Conservation (phyloP, 2,113 vertebrate species). For the Panthera leo region DNA sequence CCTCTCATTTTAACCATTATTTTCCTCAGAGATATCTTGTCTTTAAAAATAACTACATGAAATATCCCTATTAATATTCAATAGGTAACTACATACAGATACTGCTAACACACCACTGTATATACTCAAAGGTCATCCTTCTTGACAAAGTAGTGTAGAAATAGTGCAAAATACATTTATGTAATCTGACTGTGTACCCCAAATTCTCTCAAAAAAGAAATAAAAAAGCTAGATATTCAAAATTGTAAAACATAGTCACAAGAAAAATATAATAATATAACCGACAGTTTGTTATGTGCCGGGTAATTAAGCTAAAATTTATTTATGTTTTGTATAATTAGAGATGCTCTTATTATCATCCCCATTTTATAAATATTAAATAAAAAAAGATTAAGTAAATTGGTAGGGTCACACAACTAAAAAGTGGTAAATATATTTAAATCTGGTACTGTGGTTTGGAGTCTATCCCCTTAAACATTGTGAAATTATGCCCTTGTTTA, state of each 20-base stretch:
- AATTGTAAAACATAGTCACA: not conserved
- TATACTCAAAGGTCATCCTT: not conserved
- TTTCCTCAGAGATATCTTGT: not conserved
- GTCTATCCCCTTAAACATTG: not conserved
- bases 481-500: not conserved
- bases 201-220: not conserved
- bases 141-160: not conserved
- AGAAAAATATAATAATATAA: not conserved
- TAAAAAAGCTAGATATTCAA: not conserved
- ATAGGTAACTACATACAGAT: not conserved
- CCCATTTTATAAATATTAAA: not conserved
- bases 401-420: not conserved
- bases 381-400: not conserved
- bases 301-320: not conserved
- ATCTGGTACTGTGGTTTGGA: not conserved
- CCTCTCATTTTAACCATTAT: not conserved
- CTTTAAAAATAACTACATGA: not conserved
- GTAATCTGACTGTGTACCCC: not conserved
- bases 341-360: too few species aligned
- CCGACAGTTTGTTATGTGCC: not conserved
- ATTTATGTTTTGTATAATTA: not conserved
- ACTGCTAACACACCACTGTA: not conserved
- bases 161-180: not conserved
- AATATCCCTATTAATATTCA: not conserved
- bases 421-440: not conserved